Percentiles rank a stretch among this genome's conserved stretches.
Conservation (phyloP, 2,888 invertebrate species). For the Alloscopus bannaensis region DNA sequence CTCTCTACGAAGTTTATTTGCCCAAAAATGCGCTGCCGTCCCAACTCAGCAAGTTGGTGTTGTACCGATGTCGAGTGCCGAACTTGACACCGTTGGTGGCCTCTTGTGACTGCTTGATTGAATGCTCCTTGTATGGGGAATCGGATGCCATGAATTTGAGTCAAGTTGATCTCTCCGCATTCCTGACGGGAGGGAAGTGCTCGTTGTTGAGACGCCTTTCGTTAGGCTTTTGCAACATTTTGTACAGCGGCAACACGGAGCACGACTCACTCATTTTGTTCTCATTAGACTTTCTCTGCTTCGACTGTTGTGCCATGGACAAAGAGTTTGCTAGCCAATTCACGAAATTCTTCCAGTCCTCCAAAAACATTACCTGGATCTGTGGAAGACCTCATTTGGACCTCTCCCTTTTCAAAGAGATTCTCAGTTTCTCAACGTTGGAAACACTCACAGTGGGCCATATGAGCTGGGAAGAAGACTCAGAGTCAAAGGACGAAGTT, state of each 20-base stretch:
- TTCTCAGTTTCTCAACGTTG: constrained; percentile 43
- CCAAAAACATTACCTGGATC: constrained; percentile 52
- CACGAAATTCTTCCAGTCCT: constrained; percentile 49
- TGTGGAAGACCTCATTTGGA: constrained; percentile 52
- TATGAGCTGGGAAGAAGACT: constrained; percentile 37
- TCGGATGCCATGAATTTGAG: constrained; percentile 52
- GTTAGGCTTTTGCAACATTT: constrained; percentile 47
- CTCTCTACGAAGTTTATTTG: constrained; percentile 57
- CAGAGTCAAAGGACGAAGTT: constrained; percentile 28
- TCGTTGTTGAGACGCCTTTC: constrained; percentile 41
- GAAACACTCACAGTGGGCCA: constrained; percentile 46
- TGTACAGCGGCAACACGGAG: constrained; percentile 32
- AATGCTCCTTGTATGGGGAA: constrained; percentile 61
- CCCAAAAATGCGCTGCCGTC: constrained; percentile 49
- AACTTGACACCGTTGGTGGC: constrained; percentile 51
- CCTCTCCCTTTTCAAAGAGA: constrained; percentile 35
- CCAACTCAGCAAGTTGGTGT: constrained; percentile 47
- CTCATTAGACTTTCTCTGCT: constrained; percentile 51
- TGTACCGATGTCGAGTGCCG: constrained; percentile 56
- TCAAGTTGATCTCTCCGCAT: constrained; percentile 52
- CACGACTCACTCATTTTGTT: constrained; percentile 27
- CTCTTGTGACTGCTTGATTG: constrained; percentile 48
- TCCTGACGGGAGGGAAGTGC: constrained; percentile 55
- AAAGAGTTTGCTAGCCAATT: constrained; percentile 47
- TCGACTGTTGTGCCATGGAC: constrained; percentile 57